A percentile compares a stretch with the other conserved stretches of the same genome.
These are phyloP conservation scores for Tonatia bakeri DNA, from an alignment of 2,113 vertebrate species.

Conservation along the genomic window DNA sequence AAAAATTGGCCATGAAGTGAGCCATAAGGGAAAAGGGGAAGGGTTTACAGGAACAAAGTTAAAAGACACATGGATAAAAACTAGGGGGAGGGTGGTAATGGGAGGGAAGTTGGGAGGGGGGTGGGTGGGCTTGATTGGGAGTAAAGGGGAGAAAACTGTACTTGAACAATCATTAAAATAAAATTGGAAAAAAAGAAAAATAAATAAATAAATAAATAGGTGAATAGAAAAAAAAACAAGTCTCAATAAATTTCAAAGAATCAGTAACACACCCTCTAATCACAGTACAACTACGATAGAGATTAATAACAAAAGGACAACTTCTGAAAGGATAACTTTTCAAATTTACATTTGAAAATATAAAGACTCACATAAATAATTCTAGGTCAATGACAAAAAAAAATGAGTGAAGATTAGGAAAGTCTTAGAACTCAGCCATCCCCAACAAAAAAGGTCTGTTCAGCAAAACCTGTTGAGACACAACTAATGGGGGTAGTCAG, in stretches of 20 bases:
- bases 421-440: not conserved
- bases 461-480: not conserved
- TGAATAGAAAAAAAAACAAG: too few relatives aligned
- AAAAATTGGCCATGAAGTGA: not conserved
- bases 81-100: too few relatives aligned
- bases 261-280: not conserved
- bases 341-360: not conserved
- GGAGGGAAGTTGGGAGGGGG: too few relatives aligned
- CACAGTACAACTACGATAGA: not conserved
- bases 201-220: too few relatives aligned
- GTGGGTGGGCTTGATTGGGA: too few relatives aligned
- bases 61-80: too few relatives aligned
- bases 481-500: not conserved
- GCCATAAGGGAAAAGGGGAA: too few relatives aligned
- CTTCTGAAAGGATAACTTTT: not conserved
- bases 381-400: not conserved
- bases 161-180: too few relatives aligned
- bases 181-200: too few relatives aligned
- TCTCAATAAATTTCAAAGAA: not conserved
- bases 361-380: not conserved
- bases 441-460: not conserved
- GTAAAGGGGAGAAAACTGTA: too few relatives aligned
- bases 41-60: too few relatives aligned
- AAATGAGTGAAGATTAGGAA: not conserved
- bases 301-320: not conserved